These are phyloP conservation scores for Portevinia maculata DNA, from an alignment of 2,888 invertebrate genomes.

Conservation along the genomic window DNA sequence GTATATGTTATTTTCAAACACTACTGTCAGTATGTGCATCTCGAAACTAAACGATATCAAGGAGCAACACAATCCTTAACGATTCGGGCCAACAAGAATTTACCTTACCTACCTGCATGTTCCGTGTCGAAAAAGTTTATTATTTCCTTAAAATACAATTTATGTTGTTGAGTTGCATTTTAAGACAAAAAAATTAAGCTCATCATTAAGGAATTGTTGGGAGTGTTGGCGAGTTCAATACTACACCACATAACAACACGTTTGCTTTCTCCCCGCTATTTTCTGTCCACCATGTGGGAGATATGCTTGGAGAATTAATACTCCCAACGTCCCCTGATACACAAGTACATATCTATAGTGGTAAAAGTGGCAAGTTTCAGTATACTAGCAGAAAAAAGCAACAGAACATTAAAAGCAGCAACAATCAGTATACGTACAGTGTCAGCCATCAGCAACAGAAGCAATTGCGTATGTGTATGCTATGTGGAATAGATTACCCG, in stretches of 20 bases:
- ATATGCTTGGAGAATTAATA: neutral
- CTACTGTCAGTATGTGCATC: conserved; percentile 69
- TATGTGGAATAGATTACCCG: neutral
- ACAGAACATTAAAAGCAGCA: conserved; percentile 70
- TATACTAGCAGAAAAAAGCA: conserved; percentile 60
- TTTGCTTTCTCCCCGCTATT: conserved; percentile 39
- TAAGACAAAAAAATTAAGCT: conserved; percentile 65
- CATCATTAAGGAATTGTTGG: conserved; percentile 32
- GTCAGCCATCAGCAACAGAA: conserved; percentile 6
- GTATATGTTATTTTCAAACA: conserved; percentile 64
- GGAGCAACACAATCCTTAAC: conserved; percentile 61
- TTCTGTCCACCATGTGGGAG: neutral
- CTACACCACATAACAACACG: conserved; percentile 10
- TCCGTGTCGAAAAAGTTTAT: conserved; percentile 49
- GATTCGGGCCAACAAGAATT: conserved; percentile 34
- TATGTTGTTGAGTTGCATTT: conserved; percentile 47
- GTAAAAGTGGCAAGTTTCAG: conserved; percentile 61
- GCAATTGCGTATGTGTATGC: conserved; percentile 9
- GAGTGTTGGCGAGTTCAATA: conserved; percentile 46
- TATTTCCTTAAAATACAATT: conserved; percentile 68
- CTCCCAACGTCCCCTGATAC: conserved; percentile 10
- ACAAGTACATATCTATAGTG: conserved; percentile 4
- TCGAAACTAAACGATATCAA: conserved; percentile 48
- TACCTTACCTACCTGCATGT: conserved; percentile 18
- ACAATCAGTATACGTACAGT: conserved; percentile 60